phyloP scores from a whole-genome alignment of 2,888 invertebrate species.

The Ennomos quercinarius region DNA sequence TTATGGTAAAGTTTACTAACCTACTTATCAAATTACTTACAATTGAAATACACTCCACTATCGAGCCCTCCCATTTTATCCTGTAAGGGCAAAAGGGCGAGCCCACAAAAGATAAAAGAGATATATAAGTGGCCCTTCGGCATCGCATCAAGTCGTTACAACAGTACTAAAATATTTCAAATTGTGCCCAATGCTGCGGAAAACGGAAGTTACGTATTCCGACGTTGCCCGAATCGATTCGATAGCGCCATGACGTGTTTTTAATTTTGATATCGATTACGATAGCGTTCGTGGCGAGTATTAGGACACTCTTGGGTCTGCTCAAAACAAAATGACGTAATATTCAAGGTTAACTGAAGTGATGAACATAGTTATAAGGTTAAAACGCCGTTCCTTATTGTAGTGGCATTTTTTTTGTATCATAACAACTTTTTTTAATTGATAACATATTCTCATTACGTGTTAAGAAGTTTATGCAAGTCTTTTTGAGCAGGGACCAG shows the following conservation, averaged over 20 bases:
- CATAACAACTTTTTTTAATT: too few species aligned
- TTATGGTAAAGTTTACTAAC: not conserved
- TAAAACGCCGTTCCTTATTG: too few species aligned
- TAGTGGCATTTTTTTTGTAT: too few species aligned
- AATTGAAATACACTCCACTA: constrained; percentile 67
- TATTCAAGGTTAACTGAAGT: too few species aligned
- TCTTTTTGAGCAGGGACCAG: too few species aligned
- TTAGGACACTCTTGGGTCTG: too few species aligned
- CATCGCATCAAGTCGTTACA: constrained; percentile 85
- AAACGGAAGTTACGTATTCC: constrained; percentile 82
- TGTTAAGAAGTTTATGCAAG: too few species aligned
- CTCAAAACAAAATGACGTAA: too few species aligned
- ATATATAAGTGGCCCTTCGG: constrained; percentile 84
- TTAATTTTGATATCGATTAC: constrained; percentile 59
- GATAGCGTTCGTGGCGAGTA: constrained; percentile 33
- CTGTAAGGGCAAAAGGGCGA: constrained; percentile 73
- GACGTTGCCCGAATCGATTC: constrained; percentile 37
- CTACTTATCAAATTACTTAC: constrained; percentile 28
- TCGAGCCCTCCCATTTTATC: constrained; percentile 63
- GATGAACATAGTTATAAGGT: too few species aligned
- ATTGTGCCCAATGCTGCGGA: constrained; percentile 84
- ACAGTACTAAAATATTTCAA: constrained; percentile 85
- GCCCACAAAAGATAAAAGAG: constrained; percentile 83
- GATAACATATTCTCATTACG: too few species aligned
- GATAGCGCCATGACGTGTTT: constrained; percentile 52